phyloP scores from a whole-genome alignment of 2,797 vertebrate species.

The Fistularia commersonii region DNA sequence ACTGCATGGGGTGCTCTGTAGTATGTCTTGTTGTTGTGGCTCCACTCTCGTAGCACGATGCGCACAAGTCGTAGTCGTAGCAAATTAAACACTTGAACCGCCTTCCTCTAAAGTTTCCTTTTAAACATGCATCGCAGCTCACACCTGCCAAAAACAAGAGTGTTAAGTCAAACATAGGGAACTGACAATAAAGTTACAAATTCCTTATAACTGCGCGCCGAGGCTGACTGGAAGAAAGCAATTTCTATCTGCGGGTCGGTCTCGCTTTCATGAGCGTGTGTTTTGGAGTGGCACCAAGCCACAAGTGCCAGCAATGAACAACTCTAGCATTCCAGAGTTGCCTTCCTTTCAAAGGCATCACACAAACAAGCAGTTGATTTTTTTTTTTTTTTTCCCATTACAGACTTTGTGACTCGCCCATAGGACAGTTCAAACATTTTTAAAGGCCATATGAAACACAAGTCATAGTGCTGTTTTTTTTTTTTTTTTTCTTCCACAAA shows the following conservation, averaged over 20 bases:
- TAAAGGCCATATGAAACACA: background rate
- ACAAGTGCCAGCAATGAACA: conserved; percentile 40
- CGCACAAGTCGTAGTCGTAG: conserved; percentile 99
- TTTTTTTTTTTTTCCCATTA: conserved; percentile 11
- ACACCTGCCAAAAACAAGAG: conserved; percentile 80
- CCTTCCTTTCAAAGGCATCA: conserved; percentile 15
- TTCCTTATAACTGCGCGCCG: conserved; percentile 20
- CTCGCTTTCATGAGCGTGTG: conserved; percentile 38
- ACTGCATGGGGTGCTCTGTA: conserved; percentile 99
- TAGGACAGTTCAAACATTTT: conserved; percentile 3
- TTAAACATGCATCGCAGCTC: conserved; percentile 99
- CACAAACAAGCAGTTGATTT: conserved; percentile 12
- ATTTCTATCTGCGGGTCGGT: conserved; percentile 18
- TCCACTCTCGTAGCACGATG: conserved; percentile 98
- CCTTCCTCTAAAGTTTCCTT: conserved; percentile 98
- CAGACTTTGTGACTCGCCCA: conserved; percentile 3
- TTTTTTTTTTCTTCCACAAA: too few relatives aligned
- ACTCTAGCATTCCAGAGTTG: conserved; percentile 30
- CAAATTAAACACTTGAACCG: conserved; percentile 99
- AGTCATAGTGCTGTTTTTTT: too few relatives aligned
- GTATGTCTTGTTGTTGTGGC: conserved; percentile 97
- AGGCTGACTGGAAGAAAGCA: conserved; percentile 10
- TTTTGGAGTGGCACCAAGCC: conserved; percentile 50
- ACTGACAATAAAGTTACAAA: conserved; percentile 28
- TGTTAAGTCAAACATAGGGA: conserved; percentile 8